These are phyloP conservation scores for Coregonus clupeaformis DNA, from an alignment of 2,113 vertebrate species.

Conservation along the genomic window DNA sequence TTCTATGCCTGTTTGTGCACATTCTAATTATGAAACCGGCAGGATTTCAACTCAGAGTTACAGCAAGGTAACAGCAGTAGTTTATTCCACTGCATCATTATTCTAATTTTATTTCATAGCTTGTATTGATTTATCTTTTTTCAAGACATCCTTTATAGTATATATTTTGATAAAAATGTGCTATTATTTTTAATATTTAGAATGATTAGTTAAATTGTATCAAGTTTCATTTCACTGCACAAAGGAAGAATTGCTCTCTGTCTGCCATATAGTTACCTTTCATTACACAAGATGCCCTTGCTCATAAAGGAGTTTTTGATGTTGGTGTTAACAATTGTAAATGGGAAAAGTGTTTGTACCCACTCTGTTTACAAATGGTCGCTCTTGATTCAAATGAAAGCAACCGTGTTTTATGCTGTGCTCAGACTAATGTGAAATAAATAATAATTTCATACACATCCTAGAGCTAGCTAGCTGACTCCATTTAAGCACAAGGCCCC, in stretches of 20 bases:
- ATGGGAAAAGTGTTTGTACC: conserved; percentile 5
- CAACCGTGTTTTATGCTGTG: conserved; percentile 37
- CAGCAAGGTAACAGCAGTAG: neutral
- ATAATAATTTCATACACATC: conserved; percentile 16
- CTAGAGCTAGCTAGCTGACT: neutral
- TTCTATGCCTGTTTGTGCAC: conserved; percentile 43
- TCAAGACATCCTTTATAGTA: neutral
- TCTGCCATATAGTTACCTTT: no score
- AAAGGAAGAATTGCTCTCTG: no score
- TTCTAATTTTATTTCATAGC: neutral
- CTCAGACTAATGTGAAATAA: conserved; percentile 24
- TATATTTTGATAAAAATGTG: neutral
- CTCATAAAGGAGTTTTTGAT: neutral
- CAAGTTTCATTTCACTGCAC: neutral
- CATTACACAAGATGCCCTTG: no score
- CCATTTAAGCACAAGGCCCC: conserved; percentile 25
- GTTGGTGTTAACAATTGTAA: conserved; percentile 7
- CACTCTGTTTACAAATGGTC: conserved; percentile 41
- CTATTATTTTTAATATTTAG: neutral
- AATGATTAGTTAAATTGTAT: neutral
- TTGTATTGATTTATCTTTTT: conserved; percentile 9
- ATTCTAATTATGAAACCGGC: conserved; percentile 7
- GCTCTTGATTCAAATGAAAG: conserved; percentile 27
- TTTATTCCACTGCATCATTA: neutral
- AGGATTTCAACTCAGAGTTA: neutral